A percentile compares a stretch with the other conserved stretches of the same genome.
Evolutionary conservation across 92 coral and sea anemone species (phyloP).

Genomic region (Epizoanthus fatuus): DNA sequence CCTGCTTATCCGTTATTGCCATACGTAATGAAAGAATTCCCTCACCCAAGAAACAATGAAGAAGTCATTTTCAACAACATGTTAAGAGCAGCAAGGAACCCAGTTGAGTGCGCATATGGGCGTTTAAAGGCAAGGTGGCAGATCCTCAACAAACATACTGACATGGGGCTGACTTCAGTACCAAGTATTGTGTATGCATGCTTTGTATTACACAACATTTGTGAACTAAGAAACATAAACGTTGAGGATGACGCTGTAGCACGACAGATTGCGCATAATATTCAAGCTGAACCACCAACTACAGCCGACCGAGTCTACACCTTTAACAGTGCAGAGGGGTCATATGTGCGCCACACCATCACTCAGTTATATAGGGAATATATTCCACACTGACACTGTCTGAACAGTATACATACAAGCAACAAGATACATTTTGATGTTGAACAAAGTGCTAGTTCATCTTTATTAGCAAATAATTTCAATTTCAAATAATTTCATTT

Average conservation of each 20-base stretch:
- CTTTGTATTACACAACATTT: constrained; percentile 43
- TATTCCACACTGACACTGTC: constrained; percentile 9
- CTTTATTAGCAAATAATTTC: background rate
- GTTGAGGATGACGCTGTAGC: constrained; percentile 36
- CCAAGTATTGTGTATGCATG: constrained; percentile 35
- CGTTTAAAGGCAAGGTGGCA: constrained; percentile 24
- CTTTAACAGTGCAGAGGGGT: background rate
- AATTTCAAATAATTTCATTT: background rate
- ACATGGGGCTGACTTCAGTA: constrained; percentile 16
- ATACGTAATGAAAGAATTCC: constrained; percentile 34
- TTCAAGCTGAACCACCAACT: background rate
- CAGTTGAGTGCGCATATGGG: constrained; percentile 36
- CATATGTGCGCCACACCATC: constrained; percentile 1
- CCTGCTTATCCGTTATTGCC: constrained; percentile 31
- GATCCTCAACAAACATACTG: constrained; percentile 4
- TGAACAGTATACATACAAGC: background rate
- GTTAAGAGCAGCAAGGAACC: background rate
- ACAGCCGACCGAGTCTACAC: background rate
- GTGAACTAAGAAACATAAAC: constrained; percentile 33
- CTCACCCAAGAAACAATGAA: background rate
- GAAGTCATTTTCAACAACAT: constrained; percentile 33
- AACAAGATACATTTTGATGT: background rate
- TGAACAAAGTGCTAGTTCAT: constrained; percentile 7
- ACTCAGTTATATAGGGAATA: constrained; percentile 11
- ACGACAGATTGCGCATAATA: constrained; percentile 22